Evolutionary conservation across 2,888 invertebrate genomes (phyloP), one percentile per base, ranked within the genome.

Genomic region (Folsomia manolachei): DNA sequence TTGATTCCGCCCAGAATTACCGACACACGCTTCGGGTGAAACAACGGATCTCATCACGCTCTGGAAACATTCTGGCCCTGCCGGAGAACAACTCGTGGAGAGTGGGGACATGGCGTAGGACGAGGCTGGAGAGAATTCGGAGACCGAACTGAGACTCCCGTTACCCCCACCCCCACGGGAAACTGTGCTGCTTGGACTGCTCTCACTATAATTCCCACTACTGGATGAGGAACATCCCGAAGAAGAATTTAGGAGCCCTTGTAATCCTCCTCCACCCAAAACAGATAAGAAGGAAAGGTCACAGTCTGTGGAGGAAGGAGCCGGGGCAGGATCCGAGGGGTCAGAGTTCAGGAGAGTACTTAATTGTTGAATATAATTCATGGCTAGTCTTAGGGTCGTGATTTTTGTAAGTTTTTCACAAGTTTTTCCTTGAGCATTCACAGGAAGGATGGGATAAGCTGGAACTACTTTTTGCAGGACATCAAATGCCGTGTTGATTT

Each of bases 401-500:
- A 95, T 95, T 85, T 95, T 95, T 64, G 95, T 95, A 77, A 93
- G 86, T 83, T 93, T 93, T 83, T 93, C 92, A 83, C 90, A 78
- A 89, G 56, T 80, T 72, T 80, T 80, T 63, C 81, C 81, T 23
- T 78, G 80, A 56, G 80, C 78, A 62, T 79, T 80, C 62, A 74
- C 78, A 9, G 79, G 82, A 63, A 76, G 76, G 56, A 75, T 71
- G 70, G 63, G 84, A 81, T 73, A 83, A 23, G 81, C 82, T 0
- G 95, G 95, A 14, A 95, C 90, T 25, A 90, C 91, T 19, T 88
- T 87, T 25, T 93, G 87, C 9, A 95, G 86, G 1, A 90, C 88
- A 83, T 94, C 94, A 84, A 95, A 95, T 0, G 94, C 95, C 74
- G 89, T 88, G 85, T 95, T 95, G 81, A 95, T 94, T 83, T 94